Conservation (phyloP, 2,797 vertebrate species). For the Myotis planiceps region DNA sequence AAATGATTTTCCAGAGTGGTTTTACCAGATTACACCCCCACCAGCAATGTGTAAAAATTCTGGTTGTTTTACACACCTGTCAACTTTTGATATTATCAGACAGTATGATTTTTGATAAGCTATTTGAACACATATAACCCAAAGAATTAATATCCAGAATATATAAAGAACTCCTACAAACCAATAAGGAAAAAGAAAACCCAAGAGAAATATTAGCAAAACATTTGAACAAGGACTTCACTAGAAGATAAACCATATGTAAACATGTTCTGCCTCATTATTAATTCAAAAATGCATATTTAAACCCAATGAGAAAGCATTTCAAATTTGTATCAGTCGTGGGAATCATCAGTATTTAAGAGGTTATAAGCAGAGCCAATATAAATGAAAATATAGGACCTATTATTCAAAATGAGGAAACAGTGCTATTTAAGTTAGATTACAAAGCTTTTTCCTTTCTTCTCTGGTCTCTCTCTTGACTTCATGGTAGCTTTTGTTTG, state of each 20-base stretch:
- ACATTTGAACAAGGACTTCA: constrained; percentile 30
- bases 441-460: neutral
- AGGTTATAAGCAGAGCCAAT: neutral
- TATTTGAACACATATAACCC: neutral
- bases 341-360: neutral
- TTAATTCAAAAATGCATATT: neutral
- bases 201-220: neutral
- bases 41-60: neutral
- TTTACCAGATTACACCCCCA: neutral
- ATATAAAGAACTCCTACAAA: constrained; percentile 7
- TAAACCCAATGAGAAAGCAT: constrained; percentile 49
- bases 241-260: neutral
- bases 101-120: constrained; percentile 11
- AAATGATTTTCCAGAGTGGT: constrained; percentile 28
- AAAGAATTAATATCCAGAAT: constrained; percentile 16
- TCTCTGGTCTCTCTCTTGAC: neutral
- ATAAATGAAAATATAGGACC: neutral
- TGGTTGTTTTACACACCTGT: neutral
- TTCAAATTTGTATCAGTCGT: neutral
- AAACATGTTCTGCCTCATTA: constrained; percentile 28
- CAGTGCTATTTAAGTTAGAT: neutral
- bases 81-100: neutral
- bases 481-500: neutral
- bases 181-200: constrained; percentile 12
- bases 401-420: neutral